Evolutionary conservation across 2,113 vertebrate genomes (phyloP).

Genomic region (Patagioenas fasciata): DNA sequence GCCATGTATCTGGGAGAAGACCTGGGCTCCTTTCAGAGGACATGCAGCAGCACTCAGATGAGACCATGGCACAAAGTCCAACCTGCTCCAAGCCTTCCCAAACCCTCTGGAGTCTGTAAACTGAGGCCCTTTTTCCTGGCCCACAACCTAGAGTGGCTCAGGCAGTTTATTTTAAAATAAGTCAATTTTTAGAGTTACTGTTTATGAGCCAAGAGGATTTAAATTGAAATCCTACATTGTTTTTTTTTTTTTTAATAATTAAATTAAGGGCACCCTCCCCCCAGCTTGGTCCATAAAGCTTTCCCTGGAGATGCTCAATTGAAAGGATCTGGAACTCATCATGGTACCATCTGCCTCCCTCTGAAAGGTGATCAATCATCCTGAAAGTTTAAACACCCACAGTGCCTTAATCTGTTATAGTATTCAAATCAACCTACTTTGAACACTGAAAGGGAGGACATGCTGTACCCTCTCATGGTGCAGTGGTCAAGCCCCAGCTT

Average conservation of each 20-base stretch:
- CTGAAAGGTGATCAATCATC: constrained; percentile 49
- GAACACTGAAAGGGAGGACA: constrained; percentile 5
- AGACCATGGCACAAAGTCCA: not conserved
- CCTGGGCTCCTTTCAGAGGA: not conserved
- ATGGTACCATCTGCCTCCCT: constrained; percentile 54
- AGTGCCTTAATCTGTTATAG: not conserved
- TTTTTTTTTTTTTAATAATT: not conserved
- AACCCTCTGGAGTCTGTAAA: not conserved
- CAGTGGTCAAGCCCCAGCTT: not conserved
- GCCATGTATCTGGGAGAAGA: not conserved
- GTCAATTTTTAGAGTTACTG: not conserved
- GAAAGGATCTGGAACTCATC: constrained; percentile 58
- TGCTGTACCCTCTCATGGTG: not conserved
- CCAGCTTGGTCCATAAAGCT: constrained; percentile 9
- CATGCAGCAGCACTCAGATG: not conserved
- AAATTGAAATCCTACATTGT: not conserved
- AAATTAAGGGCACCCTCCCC: not conserved
- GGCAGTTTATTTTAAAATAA: not conserved
- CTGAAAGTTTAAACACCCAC: constrained; percentile 55
- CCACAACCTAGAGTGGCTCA: not conserved
- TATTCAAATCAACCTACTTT: constrained; percentile 14
- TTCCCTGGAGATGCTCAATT: constrained; percentile 30
- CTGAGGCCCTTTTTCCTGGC: not conserved
- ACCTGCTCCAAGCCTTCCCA: not conserved
- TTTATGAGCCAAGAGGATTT: constrained; percentile 9